A percentile compares a stretch with the other conserved stretches of the same genome.
phyloP scores from a whole-genome alignment of 1,140 invertebrate genomes.

The Pinna nobilis region DNA sequence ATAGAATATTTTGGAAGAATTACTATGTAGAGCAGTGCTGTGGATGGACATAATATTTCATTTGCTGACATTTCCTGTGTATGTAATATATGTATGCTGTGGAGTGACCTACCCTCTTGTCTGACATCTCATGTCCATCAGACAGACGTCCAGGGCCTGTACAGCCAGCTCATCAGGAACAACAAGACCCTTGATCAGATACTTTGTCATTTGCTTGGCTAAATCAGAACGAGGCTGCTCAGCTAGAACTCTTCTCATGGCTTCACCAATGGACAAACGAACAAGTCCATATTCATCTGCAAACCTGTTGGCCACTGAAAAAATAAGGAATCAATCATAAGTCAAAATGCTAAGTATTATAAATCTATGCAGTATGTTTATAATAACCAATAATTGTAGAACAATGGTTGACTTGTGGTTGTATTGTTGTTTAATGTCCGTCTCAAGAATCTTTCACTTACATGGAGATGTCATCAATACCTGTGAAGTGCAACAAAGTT shows the following conservation, averaged over 20 bases:
- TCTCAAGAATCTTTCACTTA: no score
- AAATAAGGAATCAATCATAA: background rate
- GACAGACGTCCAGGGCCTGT: conserved; percentile 67
- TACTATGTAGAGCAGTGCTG: background rate
- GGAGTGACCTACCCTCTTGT: conserved; percentile 67
- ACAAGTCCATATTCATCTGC: conserved; percentile 71
- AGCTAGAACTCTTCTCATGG: conserved; percentile 66
- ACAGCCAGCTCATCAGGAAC: conserved; percentile 73
- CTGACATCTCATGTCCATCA: conserved; percentile 72
- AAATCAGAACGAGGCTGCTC: conserved; percentile 69
- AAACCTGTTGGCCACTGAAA: conserved; percentile 73
- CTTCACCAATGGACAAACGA: conserved; percentile 72
- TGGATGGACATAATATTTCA: no score
- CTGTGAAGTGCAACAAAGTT: no score
- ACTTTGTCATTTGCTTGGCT: conserved; percentile 61
- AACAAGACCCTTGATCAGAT: conserved; percentile 66
- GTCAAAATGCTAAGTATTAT: background rate
- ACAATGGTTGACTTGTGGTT: no score
- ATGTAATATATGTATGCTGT: background rate
- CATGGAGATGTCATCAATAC: no score
- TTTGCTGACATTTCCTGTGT: no score
- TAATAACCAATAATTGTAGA: no score
- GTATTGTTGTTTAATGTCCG: no score
- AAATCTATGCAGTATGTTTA: no score
- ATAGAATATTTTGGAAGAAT: background rate